Conservation (phyloP, 2,888 invertebrate genomes). For the Cheilosia vernalis region DNA sequence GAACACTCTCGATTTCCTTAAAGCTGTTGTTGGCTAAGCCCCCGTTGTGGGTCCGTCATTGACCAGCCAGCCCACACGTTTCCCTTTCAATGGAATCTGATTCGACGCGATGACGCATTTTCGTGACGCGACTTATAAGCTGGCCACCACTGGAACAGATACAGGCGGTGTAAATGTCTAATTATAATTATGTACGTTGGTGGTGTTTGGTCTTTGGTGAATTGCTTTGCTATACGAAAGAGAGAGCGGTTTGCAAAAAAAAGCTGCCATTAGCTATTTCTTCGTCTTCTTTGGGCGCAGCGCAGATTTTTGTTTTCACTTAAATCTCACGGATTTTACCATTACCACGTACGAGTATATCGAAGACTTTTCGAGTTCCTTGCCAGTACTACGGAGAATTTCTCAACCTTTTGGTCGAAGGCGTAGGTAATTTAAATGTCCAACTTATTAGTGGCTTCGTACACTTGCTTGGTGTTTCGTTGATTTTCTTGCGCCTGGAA, state of each 20-base stretch:
- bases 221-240: neutral
- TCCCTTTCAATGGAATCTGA: slow-evolving; percentile 62
- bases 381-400: slow-evolving; percentile 22
- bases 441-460: slow-evolving; percentile 23
- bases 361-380: slow-evolving; percentile 18
- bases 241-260: neutral
- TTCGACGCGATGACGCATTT: slow-evolving; percentile 67
- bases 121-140: slow-evolving; percentile 72
- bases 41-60: slow-evolving; percentile 17
- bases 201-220: too few relatives aligned
- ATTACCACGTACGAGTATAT: slow-evolving; percentile 14
- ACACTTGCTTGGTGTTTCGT: slow-evolving; percentile 3
- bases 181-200: slow-evolving; percentile 68
- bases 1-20: slow-evolving; percentile 63
- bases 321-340: slow-evolving; percentile 55
- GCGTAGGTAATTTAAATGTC: slow-evolving; percentile 54
- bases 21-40: slow-evolving; percentile 33
- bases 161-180: slow-evolving; percentile 64
- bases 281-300: slow-evolving; percentile 30
- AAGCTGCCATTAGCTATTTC: slow-evolving; percentile 3
- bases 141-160: slow-evolving; percentile 42
- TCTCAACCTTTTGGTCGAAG: slow-evolving; percentile 33
- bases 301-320: neutral
- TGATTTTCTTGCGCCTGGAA: slow-evolving; percentile 8
- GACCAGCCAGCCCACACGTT: slow-evolving; percentile 65